Evolutionary conservation across 2,113 vertebrate species (phyloP).

Genomic region (Nothocercus julius): DNA sequence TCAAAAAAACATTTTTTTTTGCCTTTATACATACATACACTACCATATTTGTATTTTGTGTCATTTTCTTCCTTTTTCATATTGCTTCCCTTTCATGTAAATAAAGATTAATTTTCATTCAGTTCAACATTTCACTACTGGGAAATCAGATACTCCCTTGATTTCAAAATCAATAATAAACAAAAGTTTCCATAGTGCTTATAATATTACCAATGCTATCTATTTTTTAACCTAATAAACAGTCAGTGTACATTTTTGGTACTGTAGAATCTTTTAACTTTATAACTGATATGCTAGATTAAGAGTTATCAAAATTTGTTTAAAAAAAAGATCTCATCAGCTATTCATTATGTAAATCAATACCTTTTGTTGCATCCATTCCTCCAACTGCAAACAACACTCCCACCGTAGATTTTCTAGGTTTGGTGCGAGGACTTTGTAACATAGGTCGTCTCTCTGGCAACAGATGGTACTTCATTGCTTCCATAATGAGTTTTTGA

Average conservation of each 20-base stretch:
- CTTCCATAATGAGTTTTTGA: conserved; percentile 97
- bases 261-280: background rate
- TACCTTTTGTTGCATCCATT: conserved; percentile 97
- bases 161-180: background rate
- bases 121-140: background rate
- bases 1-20: background rate
- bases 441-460: conserved; percentile 92
- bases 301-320: background rate
- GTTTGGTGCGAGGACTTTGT: conserved; percentile 94
- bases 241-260: background rate
- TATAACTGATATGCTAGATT: background rate
- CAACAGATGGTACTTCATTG: conserved; percentile 98
- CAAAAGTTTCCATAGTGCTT: background rate
- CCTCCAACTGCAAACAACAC: conserved; percentile 95
- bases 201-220: background rate
- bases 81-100: background rate
- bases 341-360: background rate
- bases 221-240: background rate
- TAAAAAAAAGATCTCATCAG: background rate
- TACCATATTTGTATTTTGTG: background rate
- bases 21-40: background rate
- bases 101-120: background rate
- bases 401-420: conserved; percentile 96
- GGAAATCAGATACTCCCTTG: background rate
- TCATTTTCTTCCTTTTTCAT: background rate